Percentiles rank a stretch among this genome's conserved stretches.
phyloP scores from a whole-genome alignment of 2,888 invertebrate genomes.

The Choristoneura rosaceana region DNA sequence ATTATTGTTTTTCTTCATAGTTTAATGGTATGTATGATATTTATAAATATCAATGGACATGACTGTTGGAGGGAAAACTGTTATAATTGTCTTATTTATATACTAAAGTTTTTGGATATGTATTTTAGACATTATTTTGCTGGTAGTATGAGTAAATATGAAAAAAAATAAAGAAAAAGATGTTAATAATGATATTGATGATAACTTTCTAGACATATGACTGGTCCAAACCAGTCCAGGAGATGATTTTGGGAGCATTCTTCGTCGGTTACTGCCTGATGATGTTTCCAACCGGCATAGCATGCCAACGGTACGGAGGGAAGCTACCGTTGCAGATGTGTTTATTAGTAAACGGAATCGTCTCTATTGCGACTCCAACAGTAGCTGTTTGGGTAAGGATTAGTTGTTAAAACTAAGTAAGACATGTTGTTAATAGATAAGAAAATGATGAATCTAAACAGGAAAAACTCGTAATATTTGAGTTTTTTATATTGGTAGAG shows the following conservation, averaged over 20 bases:
- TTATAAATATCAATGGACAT: no score
- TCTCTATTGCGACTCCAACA: slow-evolving; percentile 21
- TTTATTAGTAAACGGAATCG: slow-evolving; percentile 45
- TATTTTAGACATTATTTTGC: background rate
- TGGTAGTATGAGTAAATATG: background rate
- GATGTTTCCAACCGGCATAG: slow-evolving; percentile 71
- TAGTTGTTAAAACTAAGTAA: background rate
- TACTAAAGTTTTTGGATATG: no score
- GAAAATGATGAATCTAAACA: background rate
- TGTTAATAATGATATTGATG: background rate
- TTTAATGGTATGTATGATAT: no score
- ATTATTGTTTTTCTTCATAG: no score
- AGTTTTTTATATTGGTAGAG: background rate
- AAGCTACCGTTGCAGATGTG: slow-evolving; percentile 69
- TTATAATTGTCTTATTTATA: no score
- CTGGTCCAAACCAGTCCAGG: slow-evolving; percentile 32
- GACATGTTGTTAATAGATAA: background rate
- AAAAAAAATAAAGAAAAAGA: background rate
- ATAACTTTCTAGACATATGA: slow-evolving; percentile 25
- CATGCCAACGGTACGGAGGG: slow-evolving; percentile 83
- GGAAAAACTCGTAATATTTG: background rate
- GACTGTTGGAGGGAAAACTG: no score
- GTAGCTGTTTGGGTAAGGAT: slow-evolving; percentile 32
- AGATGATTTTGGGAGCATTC: slow-evolving; percentile 58
- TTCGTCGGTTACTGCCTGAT: slow-evolving; percentile 70